Evolutionary conservation across 2,888 invertebrate species (phyloP).

Genomic region (Elegia similella): DNA sequence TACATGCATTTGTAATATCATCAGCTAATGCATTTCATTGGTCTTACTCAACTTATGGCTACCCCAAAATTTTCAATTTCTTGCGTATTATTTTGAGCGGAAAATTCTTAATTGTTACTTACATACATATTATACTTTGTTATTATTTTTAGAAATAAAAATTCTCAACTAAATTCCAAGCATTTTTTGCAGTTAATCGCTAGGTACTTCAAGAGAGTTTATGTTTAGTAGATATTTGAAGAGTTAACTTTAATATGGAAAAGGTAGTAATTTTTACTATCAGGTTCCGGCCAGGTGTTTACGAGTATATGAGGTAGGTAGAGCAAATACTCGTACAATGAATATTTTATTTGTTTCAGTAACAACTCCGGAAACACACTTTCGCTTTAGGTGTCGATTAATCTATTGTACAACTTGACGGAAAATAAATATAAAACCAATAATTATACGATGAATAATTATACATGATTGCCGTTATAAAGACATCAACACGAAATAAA

Average conservation of each 20-base stretch:
- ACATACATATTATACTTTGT: no score
- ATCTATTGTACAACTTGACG: not conserved
- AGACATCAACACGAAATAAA: constrained; percentile 1
- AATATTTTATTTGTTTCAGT: not conserved
- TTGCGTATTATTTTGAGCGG: no score
- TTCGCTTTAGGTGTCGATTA: not conserved
- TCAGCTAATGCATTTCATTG: no score
- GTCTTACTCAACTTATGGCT: no score
- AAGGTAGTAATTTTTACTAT: not conserved
- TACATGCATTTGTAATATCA: no score
- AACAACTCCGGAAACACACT: not conserved
- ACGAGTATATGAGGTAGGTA: not conserved
- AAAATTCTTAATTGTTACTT: no score
- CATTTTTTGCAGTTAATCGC: no score
- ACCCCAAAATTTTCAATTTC: no score
- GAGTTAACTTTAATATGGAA: not conserved
- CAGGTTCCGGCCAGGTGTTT: not conserved
- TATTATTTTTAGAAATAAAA: no score
- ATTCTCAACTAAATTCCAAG: no score
- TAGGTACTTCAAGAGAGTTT: no score
- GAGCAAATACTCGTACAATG: not conserved
- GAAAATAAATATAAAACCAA: not conserved
- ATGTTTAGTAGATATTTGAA: no score
- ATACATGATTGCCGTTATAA: constrained; percentile 5
- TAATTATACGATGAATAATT: not conserved